Percentiles rank a stretch among this genome's conserved stretches.
Evolutionary conservation across 2,888 invertebrate species (phyloP).

Genomic region (Drosophila koepferae): DNA sequence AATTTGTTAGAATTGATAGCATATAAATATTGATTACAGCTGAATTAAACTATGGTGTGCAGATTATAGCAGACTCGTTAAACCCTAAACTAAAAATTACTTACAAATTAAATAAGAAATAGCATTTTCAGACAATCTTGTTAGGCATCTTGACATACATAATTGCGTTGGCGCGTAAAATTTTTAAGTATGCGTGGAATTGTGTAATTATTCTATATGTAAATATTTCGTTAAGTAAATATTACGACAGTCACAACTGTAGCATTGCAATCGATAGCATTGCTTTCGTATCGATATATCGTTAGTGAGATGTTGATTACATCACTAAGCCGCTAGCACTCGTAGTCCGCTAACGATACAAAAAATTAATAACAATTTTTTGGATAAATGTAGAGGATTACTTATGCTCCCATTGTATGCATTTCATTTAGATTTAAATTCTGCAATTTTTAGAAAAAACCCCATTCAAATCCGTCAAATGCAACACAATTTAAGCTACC

Average conservation of each 20-base stretch:
- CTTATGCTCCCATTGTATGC: conserved; percentile 55
- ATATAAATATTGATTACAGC: too few species aligned
- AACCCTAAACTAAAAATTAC: too few species aligned
- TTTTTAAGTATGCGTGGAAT: background rate
- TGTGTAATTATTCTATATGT: background rate
- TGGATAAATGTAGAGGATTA: conserved; percentile 37
- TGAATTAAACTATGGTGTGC: too few species aligned
- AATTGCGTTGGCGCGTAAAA: background rate
- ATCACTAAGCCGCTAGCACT: conserved; percentile 54
- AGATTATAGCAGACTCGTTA: too few species aligned
- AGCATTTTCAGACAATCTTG: background rate
- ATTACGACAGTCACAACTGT: background rate
- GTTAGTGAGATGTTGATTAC: conserved; percentile 17
- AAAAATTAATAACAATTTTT: conserved; percentile 66
- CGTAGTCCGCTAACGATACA: conserved; percentile 41
- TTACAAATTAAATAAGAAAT: too few species aligned
- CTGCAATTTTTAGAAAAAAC: conserved; percentile 52
- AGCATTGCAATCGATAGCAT: background rate
- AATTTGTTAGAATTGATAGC: too few species aligned
- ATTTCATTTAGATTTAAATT: conserved; percentile 50
- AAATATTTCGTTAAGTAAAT: conserved; percentile 16
- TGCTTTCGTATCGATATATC: conserved; percentile 61
- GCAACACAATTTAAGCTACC: conserved; percentile 56
- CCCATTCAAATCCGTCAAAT: conserved; percentile 56
- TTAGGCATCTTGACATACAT: background rate